Evolutionary conservation across 2,888 invertebrate genomes (phyloP).

Genomic region (Apotomis turbidana): DNA sequence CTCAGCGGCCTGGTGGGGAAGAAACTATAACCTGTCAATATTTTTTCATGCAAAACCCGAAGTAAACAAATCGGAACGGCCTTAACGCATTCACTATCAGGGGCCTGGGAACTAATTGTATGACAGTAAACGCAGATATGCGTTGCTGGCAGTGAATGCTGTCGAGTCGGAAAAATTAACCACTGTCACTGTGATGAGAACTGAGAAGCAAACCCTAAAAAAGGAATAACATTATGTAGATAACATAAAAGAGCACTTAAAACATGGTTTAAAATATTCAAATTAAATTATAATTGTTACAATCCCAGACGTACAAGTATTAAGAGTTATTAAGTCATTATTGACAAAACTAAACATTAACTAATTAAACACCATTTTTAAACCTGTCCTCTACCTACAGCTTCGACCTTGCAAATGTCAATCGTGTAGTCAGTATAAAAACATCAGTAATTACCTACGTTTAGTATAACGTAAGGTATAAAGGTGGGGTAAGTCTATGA

Average conservation of each 20-base stretch:
- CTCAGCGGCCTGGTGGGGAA: not conserved
- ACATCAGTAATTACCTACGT: slow-evolving; percentile 10
- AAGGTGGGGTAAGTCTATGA: no score
- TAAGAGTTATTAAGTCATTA: slow-evolving; percentile 4
- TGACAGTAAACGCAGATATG: no score
- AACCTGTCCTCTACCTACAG: slow-evolving; percentile 6
- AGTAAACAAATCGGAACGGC: not conserved
- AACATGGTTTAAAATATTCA: no score
- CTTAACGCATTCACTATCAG: no score
- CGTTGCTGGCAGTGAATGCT: no score
- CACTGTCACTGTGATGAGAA: no score
- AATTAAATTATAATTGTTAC: no score
- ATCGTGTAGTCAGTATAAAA: slow-evolving; percentile 18
- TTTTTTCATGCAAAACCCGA: not conserved
- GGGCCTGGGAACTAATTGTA: no score
- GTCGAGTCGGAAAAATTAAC: no score
- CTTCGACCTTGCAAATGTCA: slow-evolving; percentile 26
- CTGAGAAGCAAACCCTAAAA: no score
- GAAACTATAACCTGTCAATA: not conserved
- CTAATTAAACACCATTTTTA: slow-evolving; percentile 14
- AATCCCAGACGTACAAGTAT: not conserved
- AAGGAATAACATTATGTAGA: no score
- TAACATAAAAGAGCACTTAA: no score
- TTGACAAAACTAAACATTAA: not conserved
- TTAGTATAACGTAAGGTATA: not conserved